Base-by-base conservation (phyloP, 2,888 invertebrate species). In the Thera britannica region DNA sequence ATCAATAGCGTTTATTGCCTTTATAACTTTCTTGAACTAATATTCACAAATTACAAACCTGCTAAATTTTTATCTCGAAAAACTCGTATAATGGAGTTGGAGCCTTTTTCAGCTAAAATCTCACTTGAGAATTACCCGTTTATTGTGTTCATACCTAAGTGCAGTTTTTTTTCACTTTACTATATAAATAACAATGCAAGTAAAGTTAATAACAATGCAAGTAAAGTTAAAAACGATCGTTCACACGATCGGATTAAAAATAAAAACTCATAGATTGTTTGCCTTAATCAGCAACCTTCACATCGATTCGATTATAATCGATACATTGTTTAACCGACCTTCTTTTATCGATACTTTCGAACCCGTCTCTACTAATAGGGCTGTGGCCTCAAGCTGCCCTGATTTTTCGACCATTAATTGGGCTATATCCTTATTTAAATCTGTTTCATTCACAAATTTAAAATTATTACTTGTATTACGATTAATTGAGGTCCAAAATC, bases 301-400 rank as follows among this genome's bases (percentile, higher is more conserved):
- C 58, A 65, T 69, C 70, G 72, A 72, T 69, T 71, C 72, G 70
- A 75, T 73, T 72, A 68, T 68, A 61, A 71, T 72, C 72, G 72
- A 72, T 74, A 83, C 75, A 85, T 84, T 85, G 86, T 85, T 75
- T 75, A 70, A 61, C 63, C 75, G 78, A 79, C 86, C 88, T 87
- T 84, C 81, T 78, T 80, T 84, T 84, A 83, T 77, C 78, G 77
- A 79, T 80, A 85, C 85, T 88, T 87, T 87, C 86, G 79, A 86
- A 83, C 83, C 83, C 83, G 83, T 81, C 83, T 77, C 76, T 71
- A 78, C 82, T 81, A 83, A 83, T 83, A 84, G 82, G 84, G 83
- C 68, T 72, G 67, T 80, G 84, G 82, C 86, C 86, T 86, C 82
- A 83, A 75, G 74, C 77, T 80, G 85, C 81, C 81, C 86, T 83